Percentiles rank a stretch among this genome's conserved stretches.
Evolutionary conservation across 2,888 invertebrate species (phyloP).

Genomic region (Melanophora roralis): DNA sequence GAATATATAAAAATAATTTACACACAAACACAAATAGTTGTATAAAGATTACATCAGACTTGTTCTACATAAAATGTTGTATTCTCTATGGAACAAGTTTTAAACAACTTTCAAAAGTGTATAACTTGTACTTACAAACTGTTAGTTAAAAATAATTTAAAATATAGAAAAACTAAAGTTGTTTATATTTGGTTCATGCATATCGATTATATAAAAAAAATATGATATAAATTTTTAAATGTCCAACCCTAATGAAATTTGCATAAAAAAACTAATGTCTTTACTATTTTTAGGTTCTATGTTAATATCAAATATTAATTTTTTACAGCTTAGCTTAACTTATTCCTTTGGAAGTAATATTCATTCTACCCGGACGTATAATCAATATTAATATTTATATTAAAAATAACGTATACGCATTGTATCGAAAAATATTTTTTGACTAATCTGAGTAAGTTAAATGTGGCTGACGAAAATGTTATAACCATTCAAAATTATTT

Average conservation of each 20-base stretch:
- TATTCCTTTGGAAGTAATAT: no score
- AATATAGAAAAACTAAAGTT: conserved; percentile 25
- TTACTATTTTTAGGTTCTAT: no score
- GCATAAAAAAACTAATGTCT: neutral
- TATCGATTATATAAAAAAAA: neutral
- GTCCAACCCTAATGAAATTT: neutral
- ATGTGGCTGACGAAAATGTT: no score
- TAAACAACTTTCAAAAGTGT: conserved; percentile 9
- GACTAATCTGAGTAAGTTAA: no score
- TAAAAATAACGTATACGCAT: neutral
- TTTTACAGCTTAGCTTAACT: no score
- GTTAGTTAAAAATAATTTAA: neutral
- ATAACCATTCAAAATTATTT: no score
- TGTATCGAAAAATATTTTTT: no score
- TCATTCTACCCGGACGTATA: no score
- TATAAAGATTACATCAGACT: neutral
- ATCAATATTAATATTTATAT: neutral
- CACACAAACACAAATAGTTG: neutral
- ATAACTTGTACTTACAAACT: neutral
- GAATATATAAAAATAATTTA: neutral
- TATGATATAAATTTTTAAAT: conserved; percentile 7
- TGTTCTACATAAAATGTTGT: neutral
- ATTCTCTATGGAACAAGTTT: conserved; percentile 24
- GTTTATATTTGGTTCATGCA: neutral
- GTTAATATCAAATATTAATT: no score